Base-by-base conservation (phyloP, 2,113 vertebrate genomes). In the Platichthys stellatus region DNA sequence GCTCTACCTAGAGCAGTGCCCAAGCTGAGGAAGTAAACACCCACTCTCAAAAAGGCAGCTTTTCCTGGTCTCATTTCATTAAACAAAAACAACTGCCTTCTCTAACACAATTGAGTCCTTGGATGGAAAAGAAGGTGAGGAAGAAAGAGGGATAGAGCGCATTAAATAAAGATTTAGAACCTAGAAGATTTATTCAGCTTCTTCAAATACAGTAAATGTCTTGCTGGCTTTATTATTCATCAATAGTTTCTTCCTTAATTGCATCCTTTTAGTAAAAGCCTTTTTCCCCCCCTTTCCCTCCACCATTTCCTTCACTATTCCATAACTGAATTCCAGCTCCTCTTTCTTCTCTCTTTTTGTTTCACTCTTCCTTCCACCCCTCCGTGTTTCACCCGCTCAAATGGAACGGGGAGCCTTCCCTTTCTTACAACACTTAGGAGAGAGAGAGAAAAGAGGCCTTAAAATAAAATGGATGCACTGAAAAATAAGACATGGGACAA, bases 121-220 rank as follows among this genome's bases (percentile, higher is more conserved):
- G 12, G 53, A 59, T 73, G 86, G 63, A 83, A 85, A 84, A 86
- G 78, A 75, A 68, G 74, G 51, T 57, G 58, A 28, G 72, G 62
- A 40, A 76, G 83, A 86, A 85, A 78, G 38, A 28, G 59, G 28
- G 81, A 59, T 9, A 38, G 58, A 79, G 84, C 31, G 64, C 80
- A 65, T 89, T 85, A 89, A 90, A 86, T 85, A 80, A 90, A 89
- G 92, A 91, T 90, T 91, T 88, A 91, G 84, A 85, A 83, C 80
- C 47, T 67, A 61, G 84, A 77, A 74, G 89, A 93, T 92, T 93
- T 91, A 91, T 85, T 69, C 47, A 68, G 69, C 87, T 70, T 87
- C 79, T 90, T 86, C 86, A 88, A 89, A 92, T 92, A 91, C 90
- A 92, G 92, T 91, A 92, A 90, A 92, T 87, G 90, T 90, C 89